Base-by-base conservation (phyloP, 2,797 vertebrate species). In the Sciaenops ocellatus region DNA sequence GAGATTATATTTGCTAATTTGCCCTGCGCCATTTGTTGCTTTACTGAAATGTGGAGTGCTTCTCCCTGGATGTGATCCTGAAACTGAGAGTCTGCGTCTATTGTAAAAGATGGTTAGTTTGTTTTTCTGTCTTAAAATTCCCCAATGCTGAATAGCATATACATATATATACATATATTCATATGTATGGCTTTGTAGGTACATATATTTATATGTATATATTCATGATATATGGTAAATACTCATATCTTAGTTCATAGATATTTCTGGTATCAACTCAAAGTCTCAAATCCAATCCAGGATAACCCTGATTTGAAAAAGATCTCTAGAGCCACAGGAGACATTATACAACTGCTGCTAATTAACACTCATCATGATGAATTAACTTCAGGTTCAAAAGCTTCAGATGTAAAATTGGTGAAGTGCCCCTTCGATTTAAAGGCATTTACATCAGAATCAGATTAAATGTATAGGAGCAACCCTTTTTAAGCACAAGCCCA, bases 1-100 rank as follows among this genome's bases (percentile, higher is more conserved):
- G 28, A 79, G 71, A 87, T 90, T 90, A 88, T 82, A 87, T 86
- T 88, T 90, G 80, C 80, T 90, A 85, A 87, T 89, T 84, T 83
- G 52, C 78, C 64, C 64, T 47, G 60, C 75, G 79, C 82, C 77
- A 86, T 91, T 78, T 86, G 73, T 84, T 85, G 68, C 69, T 60
- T 73, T 8, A 41, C 60, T 48, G 26, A 78, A 68, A 82, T 22
- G 64, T 76, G 63, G 5, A 61, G 57, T 34, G 57, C 59, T 34
- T 48, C 63, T 74, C 75, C 38, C 47, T n/a, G 38, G 52, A 73
- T 56, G 47, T 64, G 24, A 76, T 79, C 67, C 60, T 61, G 30
- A 41, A 72, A 73, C 42, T 61, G 22, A 57, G 55, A 34, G 54
- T 61, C 47, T 61, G 44, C 1, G 6, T 78, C 55, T 50, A 69